These are phyloP conservation scores for Odontamblyopus rebecca DNA, from an alignment of 2,797 vertebrate species.

Conservation along the genomic window DNA sequence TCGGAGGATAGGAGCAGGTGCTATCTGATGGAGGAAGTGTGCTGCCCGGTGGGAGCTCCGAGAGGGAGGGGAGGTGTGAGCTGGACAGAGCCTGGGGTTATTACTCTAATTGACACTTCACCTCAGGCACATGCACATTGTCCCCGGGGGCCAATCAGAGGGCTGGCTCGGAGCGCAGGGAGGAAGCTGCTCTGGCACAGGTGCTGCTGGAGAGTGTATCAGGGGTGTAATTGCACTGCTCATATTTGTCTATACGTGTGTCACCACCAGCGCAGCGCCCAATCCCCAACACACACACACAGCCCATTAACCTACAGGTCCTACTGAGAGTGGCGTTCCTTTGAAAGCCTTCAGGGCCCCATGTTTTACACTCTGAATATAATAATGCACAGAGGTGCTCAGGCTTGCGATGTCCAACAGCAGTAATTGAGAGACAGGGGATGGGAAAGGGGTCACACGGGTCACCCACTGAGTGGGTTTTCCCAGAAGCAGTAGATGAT, in stretches of 20 bases:
- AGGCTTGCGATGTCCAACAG: conserved; percentile 66
- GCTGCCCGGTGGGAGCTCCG: conserved; percentile 71
- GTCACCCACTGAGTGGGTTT: conserved; percentile 53
- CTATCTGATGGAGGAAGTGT: conserved; percentile 72
- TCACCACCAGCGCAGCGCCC: conserved; percentile 64
- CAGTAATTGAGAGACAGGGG: conserved; percentile 78
- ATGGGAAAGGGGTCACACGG: conserved; percentile 55
- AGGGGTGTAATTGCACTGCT: conserved; percentile 81
- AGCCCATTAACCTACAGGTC: conserved; percentile 83
- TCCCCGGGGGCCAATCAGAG: conserved; percentile 83
- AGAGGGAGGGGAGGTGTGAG: conserved; percentile 69
- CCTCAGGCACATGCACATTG: conserved; percentile 77
- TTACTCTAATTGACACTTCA: conserved; percentile 95
- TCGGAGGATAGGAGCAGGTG: conserved; percentile 75
- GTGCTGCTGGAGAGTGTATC: conserved; percentile 78
- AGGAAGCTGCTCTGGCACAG: conserved; percentile 75
- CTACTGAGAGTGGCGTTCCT: conserved; percentile 77
- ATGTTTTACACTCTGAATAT: conserved; percentile 78
- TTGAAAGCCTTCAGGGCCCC: conserved; percentile 75
- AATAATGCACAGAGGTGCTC: conserved; percentile 76
- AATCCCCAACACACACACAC: conserved; percentile 48
- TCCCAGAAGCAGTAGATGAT: conserved; percentile 49
- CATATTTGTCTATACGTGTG: conserved; percentile 79
- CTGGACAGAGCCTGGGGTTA: conserved; percentile 85
- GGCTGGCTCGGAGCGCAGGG: conserved; percentile 59